Evolutionary conservation across 2,113 vertebrate genomes (phyloP), one percentile per base, ranked within the genome.

Genomic region (Nipponia nippon): DNA sequence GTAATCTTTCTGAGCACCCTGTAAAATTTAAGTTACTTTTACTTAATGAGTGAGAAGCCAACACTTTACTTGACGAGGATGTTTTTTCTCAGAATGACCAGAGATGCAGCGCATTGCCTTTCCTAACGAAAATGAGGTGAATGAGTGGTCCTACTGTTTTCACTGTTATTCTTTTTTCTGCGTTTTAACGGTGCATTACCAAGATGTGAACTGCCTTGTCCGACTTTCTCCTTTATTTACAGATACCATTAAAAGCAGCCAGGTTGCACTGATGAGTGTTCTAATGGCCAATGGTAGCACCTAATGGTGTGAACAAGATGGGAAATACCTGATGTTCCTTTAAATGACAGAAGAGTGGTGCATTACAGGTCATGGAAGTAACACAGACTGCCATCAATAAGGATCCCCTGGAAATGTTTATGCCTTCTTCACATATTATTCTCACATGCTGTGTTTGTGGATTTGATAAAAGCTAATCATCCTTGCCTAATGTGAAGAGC

Each of bases 211-310:
- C 81, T 80, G 93, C 83, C 67, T 84, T 77, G 56, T 83, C 89
- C 0, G 15, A 70, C 76, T 87, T 86, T 65, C 89, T 93, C 10
- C 73, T 77, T 77, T 95, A 94, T 96, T 97, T 97, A 95, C 93
- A 90, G 94, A 83, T 75, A 26, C 62, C 81, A 97, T 97, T 95
- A 97, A 97, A 97, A 89, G 29, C 95, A 96, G 34, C 85, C 96
- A 95, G 83, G 67, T 94, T 97, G 94, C 94, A 97, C 93, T 94
- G 93, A 96, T 96, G 90, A 47, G 84, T 65, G 78, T 61, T 94
- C 83, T 95, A 84, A 93, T 81, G 85, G 87, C 5, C 2, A 26
- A 52, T 34, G 72, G 95, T 86, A 87, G 67, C 82, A 69, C 34
- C 87, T 89, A 96, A 96, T 71, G 34, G 87, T 69, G 93, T 84